Conservation (phyloP, 2,888 invertebrate genomes). For the Augiades crinisus region DNA sequence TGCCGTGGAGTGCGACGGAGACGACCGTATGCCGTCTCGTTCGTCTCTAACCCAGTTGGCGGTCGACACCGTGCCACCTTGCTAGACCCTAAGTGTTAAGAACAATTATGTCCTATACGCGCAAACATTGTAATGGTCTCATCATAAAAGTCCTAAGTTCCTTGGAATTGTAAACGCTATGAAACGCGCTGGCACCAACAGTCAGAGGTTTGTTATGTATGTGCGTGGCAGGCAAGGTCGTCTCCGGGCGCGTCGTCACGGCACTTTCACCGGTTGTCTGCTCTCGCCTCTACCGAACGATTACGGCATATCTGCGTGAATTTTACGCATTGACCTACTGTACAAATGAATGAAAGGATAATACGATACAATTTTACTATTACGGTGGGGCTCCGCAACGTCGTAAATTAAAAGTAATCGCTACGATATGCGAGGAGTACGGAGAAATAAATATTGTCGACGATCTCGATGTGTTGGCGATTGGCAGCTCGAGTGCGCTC, state of each 20-base stretch:
- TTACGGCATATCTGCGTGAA: constrained; percentile 24
- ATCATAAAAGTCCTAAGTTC: neutral
- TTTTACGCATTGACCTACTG: constrained; percentile 24
- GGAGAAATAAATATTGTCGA: neutral
- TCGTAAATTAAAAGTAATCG: neutral
- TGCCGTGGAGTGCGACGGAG: constrained; percentile 45
- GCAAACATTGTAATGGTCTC: constrained; percentile 28
- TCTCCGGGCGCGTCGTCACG: constrained; percentile 47
- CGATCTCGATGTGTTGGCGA: neutral
- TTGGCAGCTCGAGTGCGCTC: neutral
- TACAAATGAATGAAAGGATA: constrained; percentile 25
- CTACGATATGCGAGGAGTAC: neutral
- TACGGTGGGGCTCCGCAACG: neutral
- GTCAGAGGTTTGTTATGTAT: constrained; percentile 31
- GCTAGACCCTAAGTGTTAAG: constrained; percentile 46
- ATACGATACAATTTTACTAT: neutral
- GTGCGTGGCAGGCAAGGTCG: constrained; percentile 57
- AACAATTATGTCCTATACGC: constrained; percentile 42
- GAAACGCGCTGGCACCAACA: constrained; percentile 9
- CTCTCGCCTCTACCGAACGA: constrained; percentile 27
- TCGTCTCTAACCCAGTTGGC: constrained; percentile 57
- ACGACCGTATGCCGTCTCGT: constrained; percentile 43
- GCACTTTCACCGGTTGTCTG: constrained; percentile 62
- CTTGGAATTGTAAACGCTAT: too few species aligned
- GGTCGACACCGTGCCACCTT: constrained; percentile 49